Percentiles rank a stretch among this genome's conserved stretches.
phyloP scores from a whole-genome alignment of 92 coral and sea anemone genomes.

The Bergia puertoricense region DNA sequence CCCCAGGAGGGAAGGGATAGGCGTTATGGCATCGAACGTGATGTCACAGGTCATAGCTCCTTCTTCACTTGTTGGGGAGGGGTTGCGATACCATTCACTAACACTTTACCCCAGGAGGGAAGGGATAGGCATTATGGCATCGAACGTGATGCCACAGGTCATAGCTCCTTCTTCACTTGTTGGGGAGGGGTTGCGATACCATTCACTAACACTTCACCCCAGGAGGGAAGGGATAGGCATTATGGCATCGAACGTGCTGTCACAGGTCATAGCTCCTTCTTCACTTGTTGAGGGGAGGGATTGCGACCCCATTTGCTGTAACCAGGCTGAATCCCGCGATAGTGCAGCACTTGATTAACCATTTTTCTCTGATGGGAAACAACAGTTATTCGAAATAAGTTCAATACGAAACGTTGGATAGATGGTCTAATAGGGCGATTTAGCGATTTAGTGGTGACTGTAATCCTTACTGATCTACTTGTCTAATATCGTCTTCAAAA shows the following conservation, averaged over 20 bases:
- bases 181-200: conserved; percentile 80
- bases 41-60: neutral
- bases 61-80: conserved; percentile 63
- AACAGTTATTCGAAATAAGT: neutral
- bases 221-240: neutral
- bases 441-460: no score
- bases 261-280: conserved; percentile 10
- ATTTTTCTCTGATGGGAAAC: conserved; percentile 65
- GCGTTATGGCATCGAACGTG: neutral
- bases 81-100: conserved; percentile 89
- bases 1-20: neutral
- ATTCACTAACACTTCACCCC: conserved; percentile 53
- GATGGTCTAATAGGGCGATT: no score
- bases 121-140: neutral
- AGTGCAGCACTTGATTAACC: conserved; percentile 69
- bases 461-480: no score
- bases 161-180: conserved; percentile 47
- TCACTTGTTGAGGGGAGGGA: conserved; percentile 69
- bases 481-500: no score
- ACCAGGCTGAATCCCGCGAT: conserved; percentile 91
- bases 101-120: neutral
- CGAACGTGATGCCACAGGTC: neutral
- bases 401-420: neutral
- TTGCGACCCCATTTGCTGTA: conserved; percentile 98
- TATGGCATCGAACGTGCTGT: neutral